phyloP scores from a whole-genome alignment of 2,797 vertebrate species.

The Lycodopsis pacificus region DNA sequence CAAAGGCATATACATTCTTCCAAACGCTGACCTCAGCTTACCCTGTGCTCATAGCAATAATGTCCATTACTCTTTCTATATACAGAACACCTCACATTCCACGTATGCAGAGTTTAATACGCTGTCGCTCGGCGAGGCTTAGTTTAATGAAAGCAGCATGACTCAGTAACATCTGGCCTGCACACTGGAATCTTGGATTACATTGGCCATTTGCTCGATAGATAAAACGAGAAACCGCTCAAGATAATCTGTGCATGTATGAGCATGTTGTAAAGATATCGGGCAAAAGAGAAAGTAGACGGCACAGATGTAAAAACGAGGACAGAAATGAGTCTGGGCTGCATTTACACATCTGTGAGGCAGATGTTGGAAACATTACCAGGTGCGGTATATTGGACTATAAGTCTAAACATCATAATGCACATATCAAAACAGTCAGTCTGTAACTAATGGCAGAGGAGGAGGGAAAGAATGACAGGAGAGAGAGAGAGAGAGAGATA shows the following conservation, averaged over 20 bases:
- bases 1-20: not conserved
- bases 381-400: not conserved
- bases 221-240: constrained; percentile 25
- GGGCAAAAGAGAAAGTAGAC: not conserved
- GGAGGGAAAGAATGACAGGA: constrained; percentile 16
- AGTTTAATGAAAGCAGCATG: constrained; percentile 41
- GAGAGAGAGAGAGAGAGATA: constrained; percentile 22
- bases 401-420: constrained; percentile 6
- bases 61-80: not conserved
- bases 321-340: constrained; percentile 10
- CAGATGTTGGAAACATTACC: not conserved
- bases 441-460: constrained; percentile 7
- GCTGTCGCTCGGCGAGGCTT: constrained; percentile 42
- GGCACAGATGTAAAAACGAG: not conserved
- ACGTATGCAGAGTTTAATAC: constrained; percentile 22
- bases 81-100: constrained; percentile 17
- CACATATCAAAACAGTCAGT: constrained; percentile 13
- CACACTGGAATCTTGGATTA: constrained; percentile 49
- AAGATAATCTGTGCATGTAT: not conserved
- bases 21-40: not conserved
- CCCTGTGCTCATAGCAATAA: not conserved
- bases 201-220: constrained; percentile 5
- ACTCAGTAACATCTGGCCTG: constrained; percentile 57
- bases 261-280: constrained; percentile 12
- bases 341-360: constrained; percentile 6